A percentile compares a stretch with the other conserved stretches of the same genome.
These are phyloP conservation scores for Spondyliosoma cantharus DNA, from an alignment of 2,797 vertebrate species.

Conservation along the genomic window DNA sequence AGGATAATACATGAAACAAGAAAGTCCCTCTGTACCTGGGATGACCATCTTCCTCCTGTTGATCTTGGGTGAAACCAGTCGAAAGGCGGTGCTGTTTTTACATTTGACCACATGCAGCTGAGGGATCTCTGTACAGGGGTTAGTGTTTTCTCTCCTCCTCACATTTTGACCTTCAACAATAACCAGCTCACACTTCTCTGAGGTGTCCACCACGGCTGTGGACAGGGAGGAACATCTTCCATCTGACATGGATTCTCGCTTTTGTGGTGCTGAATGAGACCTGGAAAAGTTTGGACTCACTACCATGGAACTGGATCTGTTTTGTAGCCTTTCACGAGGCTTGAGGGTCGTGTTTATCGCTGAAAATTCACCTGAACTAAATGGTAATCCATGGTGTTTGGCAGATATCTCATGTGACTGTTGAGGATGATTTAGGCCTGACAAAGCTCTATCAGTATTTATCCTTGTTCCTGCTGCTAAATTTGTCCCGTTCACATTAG, in stretches of 20 bases:
- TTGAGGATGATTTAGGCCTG: constrained; percentile 22
- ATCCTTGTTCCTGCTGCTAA: constrained; percentile 3
- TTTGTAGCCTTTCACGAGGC: constrained; percentile 40
- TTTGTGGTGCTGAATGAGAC: constrained; percentile 18
- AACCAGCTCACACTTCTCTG: constrained; percentile 80
- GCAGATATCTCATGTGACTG: constrained; percentile 26
- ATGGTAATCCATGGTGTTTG: constrained; percentile 32
- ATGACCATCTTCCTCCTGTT: constrained; percentile 70
- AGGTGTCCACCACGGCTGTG: constrained; percentile 81
- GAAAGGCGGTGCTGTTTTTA: constrained; percentile 83
- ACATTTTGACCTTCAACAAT: constrained; percentile 75
- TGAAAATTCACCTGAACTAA: constrained; percentile 42
- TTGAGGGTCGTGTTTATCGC: constrained; percentile 18
- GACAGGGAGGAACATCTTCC: constrained; percentile 77
- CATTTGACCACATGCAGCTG: constrained; percentile 84
- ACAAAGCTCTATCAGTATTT: constrained; percentile 5
- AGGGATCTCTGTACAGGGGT: constrained; percentile 74
- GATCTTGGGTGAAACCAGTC: constrained; percentile 85
- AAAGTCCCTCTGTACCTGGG: constrained; percentile 73
- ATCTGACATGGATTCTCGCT: constrained; percentile 38
- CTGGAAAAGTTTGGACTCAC: constrained; percentile 26
- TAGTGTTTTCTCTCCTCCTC: constrained; percentile 64
- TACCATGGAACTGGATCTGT: constrained; percentile 15
- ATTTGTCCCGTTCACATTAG: constrained; percentile 37
- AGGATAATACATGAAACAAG: neutral